phyloP scores from a whole-genome alignment of 2,888 invertebrate genomes.

The Epinotia nisella region DNA sequence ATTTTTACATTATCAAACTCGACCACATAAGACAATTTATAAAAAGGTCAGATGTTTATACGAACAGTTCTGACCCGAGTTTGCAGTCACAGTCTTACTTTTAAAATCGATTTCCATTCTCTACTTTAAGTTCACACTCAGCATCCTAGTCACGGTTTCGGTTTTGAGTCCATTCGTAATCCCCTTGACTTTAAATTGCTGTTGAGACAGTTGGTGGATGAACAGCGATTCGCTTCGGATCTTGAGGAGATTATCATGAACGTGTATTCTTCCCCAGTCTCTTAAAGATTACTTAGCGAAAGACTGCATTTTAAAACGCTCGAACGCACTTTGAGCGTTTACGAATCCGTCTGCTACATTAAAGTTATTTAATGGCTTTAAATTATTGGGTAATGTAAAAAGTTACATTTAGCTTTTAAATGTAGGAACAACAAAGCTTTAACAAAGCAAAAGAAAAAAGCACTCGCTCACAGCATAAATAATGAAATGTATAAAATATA shows the following conservation, averaged over 20 bases:
- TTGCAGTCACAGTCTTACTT: background rate
- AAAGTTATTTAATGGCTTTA: conserved; percentile 40
- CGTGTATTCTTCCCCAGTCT: conserved; percentile 59
- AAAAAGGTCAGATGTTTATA: background rate
- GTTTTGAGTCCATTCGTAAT: conserved; percentile 35
- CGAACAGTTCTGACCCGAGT: background rate
- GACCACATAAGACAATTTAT: background rate
- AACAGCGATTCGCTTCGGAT: conserved; percentile 65
- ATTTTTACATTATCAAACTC: background rate
- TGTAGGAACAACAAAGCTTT: background rate
- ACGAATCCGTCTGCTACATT: conserved; percentile 49
- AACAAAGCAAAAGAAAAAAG: background rate
- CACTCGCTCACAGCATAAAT: background rate
- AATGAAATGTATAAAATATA: background rate
- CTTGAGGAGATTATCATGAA: conserved; percentile 69
- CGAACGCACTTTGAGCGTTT: conserved; percentile 51
- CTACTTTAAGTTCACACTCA: conserved; percentile 20
- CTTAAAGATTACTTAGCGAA: conserved; percentile 61
- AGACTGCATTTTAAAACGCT: conserved; percentile 44
- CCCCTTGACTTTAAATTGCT: conserved; percentile 37
- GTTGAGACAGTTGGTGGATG: conserved; percentile 45
- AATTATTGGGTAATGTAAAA: background rate
- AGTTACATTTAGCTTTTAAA: background rate
- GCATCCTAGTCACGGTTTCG: conserved; percentile 39
- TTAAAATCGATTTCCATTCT: conserved; percentile 25